Evolutionary conservation across 2,888 invertebrate genomes (phyloP).

Genomic region (Brachylomia viminalis): DNA sequence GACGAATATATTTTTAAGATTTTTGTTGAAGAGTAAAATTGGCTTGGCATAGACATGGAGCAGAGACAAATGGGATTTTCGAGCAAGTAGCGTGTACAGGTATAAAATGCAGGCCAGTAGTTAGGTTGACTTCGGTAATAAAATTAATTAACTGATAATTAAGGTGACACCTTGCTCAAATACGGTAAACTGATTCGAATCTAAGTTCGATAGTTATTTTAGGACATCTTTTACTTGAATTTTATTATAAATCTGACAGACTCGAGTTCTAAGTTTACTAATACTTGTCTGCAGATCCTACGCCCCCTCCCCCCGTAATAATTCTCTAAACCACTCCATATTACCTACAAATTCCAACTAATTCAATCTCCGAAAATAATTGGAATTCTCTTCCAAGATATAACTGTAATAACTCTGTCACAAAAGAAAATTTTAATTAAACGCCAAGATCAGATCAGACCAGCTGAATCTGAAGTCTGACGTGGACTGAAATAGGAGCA

Average conservation of each 20-base stretch:
- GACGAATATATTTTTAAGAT: slow-evolving; percentile 64
- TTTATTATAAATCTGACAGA: neutral
- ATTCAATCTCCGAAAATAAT: slow-evolving; percentile 34
- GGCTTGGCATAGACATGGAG: slow-evolving; percentile 31
- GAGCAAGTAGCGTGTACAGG: neutral
- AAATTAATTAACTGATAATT: neutral
- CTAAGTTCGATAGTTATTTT: neutral
- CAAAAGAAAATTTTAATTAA: slow-evolving; percentile 45
- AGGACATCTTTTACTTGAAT: neutral
- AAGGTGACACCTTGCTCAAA: neutral
- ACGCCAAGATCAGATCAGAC: slow-evolving; percentile 33
- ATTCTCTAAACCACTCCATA: slow-evolving; percentile 17
- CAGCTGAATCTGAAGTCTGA: slow-evolving; percentile 51
- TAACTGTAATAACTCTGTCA: slow-evolving; percentile 12
- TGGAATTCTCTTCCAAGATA: slow-evolving; percentile 8
- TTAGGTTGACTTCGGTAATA: neutral
- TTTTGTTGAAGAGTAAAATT: slow-evolving; percentile 52
- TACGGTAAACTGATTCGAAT: neutral
- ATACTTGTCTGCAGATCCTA: neutral
- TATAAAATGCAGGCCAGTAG: neutral
- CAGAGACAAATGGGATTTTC: slow-evolving; percentile 27
- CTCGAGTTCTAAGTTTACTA: neutral
- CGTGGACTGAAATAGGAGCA: slow-evolving; percentile 44
- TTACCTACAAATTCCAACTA: slow-evolving; percentile 19
- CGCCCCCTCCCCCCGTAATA: neutral